phyloP scores from a whole-genome alignment of 2,797 vertebrate species.

The Nannoperca obscura region DNA sequence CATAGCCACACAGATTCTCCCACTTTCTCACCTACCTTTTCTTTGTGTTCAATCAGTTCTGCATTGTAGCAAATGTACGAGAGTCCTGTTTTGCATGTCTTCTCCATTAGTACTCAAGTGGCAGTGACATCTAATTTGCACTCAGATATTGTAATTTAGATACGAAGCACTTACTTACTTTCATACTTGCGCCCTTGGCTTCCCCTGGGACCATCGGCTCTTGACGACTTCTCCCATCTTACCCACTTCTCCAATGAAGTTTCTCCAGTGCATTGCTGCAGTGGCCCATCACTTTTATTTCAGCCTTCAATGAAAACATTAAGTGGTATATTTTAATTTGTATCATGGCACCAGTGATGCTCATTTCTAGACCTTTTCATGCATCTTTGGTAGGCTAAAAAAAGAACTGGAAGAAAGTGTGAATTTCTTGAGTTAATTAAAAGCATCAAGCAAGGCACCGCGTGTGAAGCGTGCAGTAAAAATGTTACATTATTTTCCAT shows the following conservation, averaged over 20 bases:
- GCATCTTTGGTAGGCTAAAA: not conserved
- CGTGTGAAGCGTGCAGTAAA: not conserved
- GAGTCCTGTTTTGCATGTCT: conserved; percentile 56
- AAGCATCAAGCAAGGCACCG: conserved; percentile 17
- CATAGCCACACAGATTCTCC: conserved; percentile 54
- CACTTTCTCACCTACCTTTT: conserved; percentile 34
- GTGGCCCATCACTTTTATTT: conserved; percentile 36
- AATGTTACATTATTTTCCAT: not conserved
- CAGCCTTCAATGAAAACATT: conserved; percentile 21
- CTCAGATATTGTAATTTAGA: conserved; percentile 66
- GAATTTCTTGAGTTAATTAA: conserved; percentile 7
- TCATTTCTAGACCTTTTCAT: not conserved
- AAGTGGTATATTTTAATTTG: conserved; percentile 42
- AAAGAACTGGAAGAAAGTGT: not conserved
- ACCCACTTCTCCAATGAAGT: conserved; percentile 18
- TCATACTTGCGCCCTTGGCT: conserved; percentile 30
- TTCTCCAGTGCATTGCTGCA: conserved; percentile 14
- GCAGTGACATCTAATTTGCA: conserved; percentile 73
- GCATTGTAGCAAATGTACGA: conserved; percentile 45
- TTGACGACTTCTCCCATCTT: conserved; percentile 31
- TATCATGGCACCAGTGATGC: conserved; percentile 12
- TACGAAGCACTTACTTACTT: conserved; percentile 54
- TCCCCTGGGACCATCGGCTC: conserved; percentile 35
- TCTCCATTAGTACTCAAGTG: conserved; percentile 44
- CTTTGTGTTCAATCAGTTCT: conserved; percentile 64